Evolutionary conservation across 1,140 invertebrate species (phyloP).

Genomic region (Neuroterus valhalla): DNA sequence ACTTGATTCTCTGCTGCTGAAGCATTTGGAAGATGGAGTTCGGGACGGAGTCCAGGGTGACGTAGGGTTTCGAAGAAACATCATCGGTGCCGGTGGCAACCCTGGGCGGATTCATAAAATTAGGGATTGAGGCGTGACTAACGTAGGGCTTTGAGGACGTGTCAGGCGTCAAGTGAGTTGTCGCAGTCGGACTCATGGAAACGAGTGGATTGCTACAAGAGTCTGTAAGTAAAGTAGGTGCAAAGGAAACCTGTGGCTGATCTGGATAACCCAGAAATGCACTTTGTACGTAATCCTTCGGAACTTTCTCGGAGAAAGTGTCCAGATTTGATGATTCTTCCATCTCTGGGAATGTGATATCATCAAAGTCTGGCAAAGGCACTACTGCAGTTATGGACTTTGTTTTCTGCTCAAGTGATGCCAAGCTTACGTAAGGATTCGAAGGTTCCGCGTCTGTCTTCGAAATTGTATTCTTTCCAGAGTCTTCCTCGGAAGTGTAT

Average conservation of each 20-base stretch:
- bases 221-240: slow-evolving; percentile 43
- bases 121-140: slow-evolving; percentile 57
- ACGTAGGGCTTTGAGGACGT: slow-evolving; percentile 60
- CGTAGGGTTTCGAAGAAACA: slow-evolving; percentile 50
- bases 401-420: slow-evolving; percentile 57
- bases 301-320: slow-evolving; percentile 32
- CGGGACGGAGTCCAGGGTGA: slow-evolving; percentile 44
- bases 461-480: slow-evolving; percentile 39
- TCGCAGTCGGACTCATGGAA: slow-evolving; percentile 39
- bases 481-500: slow-evolving; percentile 54
- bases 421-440: slow-evolving; percentile 61
- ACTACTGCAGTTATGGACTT: slow-evolving; percentile 44
- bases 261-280: slow-evolving; percentile 55
- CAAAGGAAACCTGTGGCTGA: slow-evolving; percentile 38
- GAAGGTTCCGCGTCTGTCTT: slow-evolving; percentile 43
- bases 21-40: slow-evolving; percentile 58
- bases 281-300: slow-evolving; percentile 64
- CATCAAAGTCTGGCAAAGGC: slow-evolving; percentile 43
- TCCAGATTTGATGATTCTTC: slow-evolving; percentile 1
- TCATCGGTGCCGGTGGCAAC: neutral
- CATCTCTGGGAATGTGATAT: slow-evolving; percentile 48
- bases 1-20: slow-evolving; percentile 45
- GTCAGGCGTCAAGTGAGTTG: slow-evolving; percentile 33
- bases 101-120: slow-evolving; percentile 41
- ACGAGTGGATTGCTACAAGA: slow-evolving; percentile 50